Base-by-base conservation (phyloP, 2,888 invertebrate species). In the Idaea biselata region DNA sequence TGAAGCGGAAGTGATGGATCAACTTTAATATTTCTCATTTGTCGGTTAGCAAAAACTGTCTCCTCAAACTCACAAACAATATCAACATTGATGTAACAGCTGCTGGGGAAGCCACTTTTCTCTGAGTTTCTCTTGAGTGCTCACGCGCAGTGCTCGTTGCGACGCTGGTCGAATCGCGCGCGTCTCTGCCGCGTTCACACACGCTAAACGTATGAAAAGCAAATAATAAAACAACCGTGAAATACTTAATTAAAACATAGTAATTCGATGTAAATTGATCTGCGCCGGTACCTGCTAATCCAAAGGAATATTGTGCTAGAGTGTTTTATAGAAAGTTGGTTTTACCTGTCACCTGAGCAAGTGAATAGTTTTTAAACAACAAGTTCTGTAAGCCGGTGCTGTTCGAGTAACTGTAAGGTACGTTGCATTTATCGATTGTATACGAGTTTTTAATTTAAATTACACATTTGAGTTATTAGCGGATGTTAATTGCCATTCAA, bases 81-180 rank as follows among this genome's bases (percentile, higher is more conserved):
- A 78, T 73, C 73, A 76, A 75, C 79, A 83, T 85, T 88, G 89
- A 91, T 90, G 90, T 91, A 91, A 91, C 84, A 79, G 75, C 80
- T 78, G 78, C 66, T 61, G 84, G 82, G 66, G 59, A 63, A 63
- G 65, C 82, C 80, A 84, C 89, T 86, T 90, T 91, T 90, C 91
- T 88, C 88, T 86, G 81, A 88, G 89, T 91, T 90, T 90, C 91
- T 83, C 90, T 76, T 67, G 66, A 64, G 68, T 69, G 78, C 83
- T 81, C 84, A 72, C 77, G 81, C 84, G 84, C 89, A 89, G 91
- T 88, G 70, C 67, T 68, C 70, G 74, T 71, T 79, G 70, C 77
- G 80, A 76, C 82, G 82, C 76, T 72, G 77, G 70, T 72, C 77
- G 74, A 78, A 79, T 80, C 81, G 82, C 89, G 86, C 87, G 86